Conservation (phyloP, 2,888 invertebrate genomes). For the Parnassius glacialis region DNA sequence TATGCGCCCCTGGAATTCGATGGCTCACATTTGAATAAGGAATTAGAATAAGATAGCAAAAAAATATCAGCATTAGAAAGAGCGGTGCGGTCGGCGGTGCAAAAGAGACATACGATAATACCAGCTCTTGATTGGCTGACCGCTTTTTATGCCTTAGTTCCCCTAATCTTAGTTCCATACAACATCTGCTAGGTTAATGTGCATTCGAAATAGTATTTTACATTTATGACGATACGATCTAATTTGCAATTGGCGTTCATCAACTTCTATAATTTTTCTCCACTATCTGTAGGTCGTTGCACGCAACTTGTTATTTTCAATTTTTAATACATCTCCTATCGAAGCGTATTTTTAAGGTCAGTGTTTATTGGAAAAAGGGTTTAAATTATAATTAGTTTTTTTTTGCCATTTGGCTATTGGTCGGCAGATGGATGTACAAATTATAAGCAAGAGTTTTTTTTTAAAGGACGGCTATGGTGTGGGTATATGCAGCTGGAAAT, state of each 20-base stretch:
- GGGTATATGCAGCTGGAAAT: too few species aligned
- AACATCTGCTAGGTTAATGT: constrained; percentile 75
- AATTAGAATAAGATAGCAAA: constrained; percentile 79
- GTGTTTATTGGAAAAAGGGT: constrained; percentile 51
- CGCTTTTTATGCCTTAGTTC: constrained; percentile 79
- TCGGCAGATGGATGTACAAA: constrained; percentile 50
- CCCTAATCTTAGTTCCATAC: constrained; percentile 79
- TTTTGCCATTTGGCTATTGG: constrained; percentile 51
- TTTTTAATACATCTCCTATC: constrained; percentile 71
- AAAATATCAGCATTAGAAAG: constrained; percentile 78
- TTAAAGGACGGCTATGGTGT: not conserved
- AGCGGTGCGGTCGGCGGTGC: constrained; percentile 51
- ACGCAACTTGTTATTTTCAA: constrained; percentile 68
- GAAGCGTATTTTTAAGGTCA: constrained; percentile 67
- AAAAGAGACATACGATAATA: constrained; percentile 55
- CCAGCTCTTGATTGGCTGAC: constrained; percentile 69
- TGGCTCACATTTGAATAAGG: constrained; percentile 71
- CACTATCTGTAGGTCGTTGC: constrained; percentile 64
- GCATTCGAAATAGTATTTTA: constrained; percentile 75
- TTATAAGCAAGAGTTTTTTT: constrained; percentile 32
- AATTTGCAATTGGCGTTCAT: constrained; percentile 57
- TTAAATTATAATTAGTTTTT: constrained; percentile 46
- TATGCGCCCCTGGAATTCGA: constrained; percentile 70
- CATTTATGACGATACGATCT: constrained; percentile 66
- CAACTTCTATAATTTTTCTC: constrained; percentile 56